Evolutionary conservation across 2,797 vertebrate genomes (phyloP).

Genomic region (Sebastes iracundus): DNA sequence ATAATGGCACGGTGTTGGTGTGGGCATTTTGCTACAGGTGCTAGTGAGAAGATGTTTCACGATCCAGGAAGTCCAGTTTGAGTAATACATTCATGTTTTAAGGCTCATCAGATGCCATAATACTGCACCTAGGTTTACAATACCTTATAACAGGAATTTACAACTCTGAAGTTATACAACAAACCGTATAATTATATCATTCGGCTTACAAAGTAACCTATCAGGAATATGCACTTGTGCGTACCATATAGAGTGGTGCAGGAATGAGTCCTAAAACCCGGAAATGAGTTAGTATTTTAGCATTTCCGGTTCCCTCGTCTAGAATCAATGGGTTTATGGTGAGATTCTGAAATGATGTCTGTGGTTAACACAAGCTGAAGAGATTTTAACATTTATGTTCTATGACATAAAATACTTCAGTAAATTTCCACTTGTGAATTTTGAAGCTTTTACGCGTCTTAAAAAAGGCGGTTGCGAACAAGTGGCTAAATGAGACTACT

Average conservation of each 20-base stretch:
- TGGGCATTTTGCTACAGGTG: slow-evolving; percentile 9
- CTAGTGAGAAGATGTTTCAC: neutral
- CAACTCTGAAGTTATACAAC: neutral
- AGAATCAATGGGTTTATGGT: neutral
- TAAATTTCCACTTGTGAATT: too few species aligned
- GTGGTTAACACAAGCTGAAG: too few species aligned
- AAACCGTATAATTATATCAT: neutral
- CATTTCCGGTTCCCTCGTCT: neutral
- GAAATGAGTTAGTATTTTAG: neutral
- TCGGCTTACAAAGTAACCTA: neutral
- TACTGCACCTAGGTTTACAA: neutral
- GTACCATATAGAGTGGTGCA: neutral
- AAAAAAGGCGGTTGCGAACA: too few species aligned
- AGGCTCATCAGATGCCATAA: neutral
- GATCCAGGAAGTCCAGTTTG: neutral
- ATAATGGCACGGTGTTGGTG: slow-evolving; percentile 12
- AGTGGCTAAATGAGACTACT: too few species aligned
- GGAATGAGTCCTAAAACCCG: neutral
- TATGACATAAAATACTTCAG: too few species aligned
- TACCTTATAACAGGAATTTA: neutral
- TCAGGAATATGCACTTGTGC: neutral
- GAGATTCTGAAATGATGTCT: neutral
- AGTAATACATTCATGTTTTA: neutral
- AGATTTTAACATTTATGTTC: too few species aligned
- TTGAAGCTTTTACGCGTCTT: too few species aligned